Evolutionary conservation across 2,113 vertebrate species (phyloP).

Genomic region (Solea senegalensis): DNA sequence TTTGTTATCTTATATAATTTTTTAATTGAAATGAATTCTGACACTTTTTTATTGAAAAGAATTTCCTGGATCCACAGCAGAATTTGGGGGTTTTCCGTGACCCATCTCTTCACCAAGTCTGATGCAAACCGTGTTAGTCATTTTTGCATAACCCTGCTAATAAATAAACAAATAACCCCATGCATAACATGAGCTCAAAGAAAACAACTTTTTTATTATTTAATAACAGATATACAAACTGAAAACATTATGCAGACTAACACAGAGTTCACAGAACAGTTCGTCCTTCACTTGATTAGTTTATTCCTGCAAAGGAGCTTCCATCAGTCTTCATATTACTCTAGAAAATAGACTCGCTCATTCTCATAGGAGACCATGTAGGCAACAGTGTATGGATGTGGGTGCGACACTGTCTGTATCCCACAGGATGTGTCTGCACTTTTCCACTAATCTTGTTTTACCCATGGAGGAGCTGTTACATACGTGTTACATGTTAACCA

Average conservation of each 20-base stretch:
- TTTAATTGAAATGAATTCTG: too few species aligned
- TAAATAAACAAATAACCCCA: too few species aligned
- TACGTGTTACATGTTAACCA: conserved; percentile 52
- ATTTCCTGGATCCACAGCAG: background rate
- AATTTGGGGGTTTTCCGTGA: too few species aligned
- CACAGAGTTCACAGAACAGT: conserved; percentile 30
- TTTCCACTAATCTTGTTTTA: conserved; percentile 54
- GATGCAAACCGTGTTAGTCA: too few species aligned
- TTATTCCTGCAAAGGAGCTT: conserved; percentile 50
- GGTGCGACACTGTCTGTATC: conserved; percentile 23
- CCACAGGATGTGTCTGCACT: conserved; percentile 34
- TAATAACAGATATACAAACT: too few species aligned
- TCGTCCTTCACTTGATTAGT: conserved; percentile 54
- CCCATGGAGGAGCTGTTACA: conserved; percentile 43
- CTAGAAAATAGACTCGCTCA: conserved; percentile 42
- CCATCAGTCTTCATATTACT: conserved; percentile 65
- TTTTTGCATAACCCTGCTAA: too few species aligned
- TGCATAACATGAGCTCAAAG: too few species aligned
- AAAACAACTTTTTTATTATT: too few species aligned
- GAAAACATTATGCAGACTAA: too few species aligned
- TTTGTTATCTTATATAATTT: background rate
- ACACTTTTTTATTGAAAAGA: too few species aligned
- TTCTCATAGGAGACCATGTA: conserved; percentile 11
- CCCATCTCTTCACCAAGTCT: too few species aligned
- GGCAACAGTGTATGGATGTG: background rate